Evolutionary conservation across 2,888 invertebrate species (phyloP), one percentile per base, ranked within the genome.

Genomic region (Cordilura impudica): DNA sequence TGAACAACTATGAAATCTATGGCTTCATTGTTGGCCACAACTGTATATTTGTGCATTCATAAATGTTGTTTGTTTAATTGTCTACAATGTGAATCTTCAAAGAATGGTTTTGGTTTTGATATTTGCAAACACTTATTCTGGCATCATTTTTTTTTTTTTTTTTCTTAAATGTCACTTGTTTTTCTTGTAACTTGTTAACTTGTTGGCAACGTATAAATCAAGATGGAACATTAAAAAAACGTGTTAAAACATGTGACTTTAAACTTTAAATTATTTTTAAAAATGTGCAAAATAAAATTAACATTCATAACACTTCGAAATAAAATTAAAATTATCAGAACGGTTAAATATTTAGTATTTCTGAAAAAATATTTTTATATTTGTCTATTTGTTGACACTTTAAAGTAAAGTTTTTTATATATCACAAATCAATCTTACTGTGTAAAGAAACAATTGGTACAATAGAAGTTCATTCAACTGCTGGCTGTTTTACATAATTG

Each of bases 151-250:
- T 2, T n/a, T 51, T 26, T 39, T 43, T 19, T 63, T 29, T 19
- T 16, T 58, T 76, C 45, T 66, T 39, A 77, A 77, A 77, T 77
- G 77, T 71, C 77, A 77, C 71, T 77, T 61, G 77, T 67, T 77
- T 49, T 2, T 19, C 66, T 71, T 60, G 66, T 66, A 77, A 66
- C 35, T 39, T 39, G 35, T 39, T 39, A 39, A n/a, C 26, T 26
- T 26, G 26, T 6, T 26, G 12, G 4, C 35, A 39, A n/a, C 35
- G n/a, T n/a, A 39, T 39, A n/a, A 39, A 39, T 39, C 35, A 39
- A 39, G 35, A 39, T 39, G 35, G 35, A 12, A 39, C 35, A n/a
- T 39, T 39, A 39, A 39, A n/a, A 39, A 39, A 39, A 39, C 35
- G 4, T n/a, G 35, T n/a, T 39, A n/a, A 12, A 39, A 39, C 35